Evolutionary conservation across 30 jellyfish, hydroid and myxozoan genomes (phyloP).

Genomic region (Catostylus mosaicus): DNA sequence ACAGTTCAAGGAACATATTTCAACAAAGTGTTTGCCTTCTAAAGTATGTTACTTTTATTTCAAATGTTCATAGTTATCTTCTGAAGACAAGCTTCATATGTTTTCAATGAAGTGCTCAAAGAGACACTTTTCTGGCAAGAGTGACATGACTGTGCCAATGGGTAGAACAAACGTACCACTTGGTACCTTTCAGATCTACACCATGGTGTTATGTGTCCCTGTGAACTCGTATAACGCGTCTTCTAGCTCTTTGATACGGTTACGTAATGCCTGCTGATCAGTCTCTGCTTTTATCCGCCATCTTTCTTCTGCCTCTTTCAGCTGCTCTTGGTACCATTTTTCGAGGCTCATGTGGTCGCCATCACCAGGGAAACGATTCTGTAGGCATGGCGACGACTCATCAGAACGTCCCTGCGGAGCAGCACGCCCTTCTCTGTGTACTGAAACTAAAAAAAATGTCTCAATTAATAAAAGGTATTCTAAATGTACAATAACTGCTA

Average conservation of each 20-base stretch:
- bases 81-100: no score
- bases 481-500: neutral
- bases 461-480: neutral
- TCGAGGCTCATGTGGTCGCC: conserved; percentile 79
- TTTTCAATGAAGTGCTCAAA: no score
- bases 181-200: conserved; percentile 11
- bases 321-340: conserved; percentile 65
- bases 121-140: no score
- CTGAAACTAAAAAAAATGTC: conserved; percentile 5
- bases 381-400: conserved; percentile 71
- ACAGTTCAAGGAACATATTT: no score
- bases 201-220: conserved; percentile 76
- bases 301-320: conserved; percentile 74
- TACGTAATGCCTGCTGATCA: conserved; percentile 53
- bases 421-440: conserved; percentile 47
- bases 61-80: no score
- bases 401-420: conserved; percentile 82
- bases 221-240: conserved; percentile 60
- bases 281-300: conserved; percentile 71
- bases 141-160: no score
- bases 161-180: neutral
- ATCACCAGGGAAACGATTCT: conserved; percentile 64
- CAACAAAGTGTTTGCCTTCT: no score
- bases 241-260: conserved; percentile 71
- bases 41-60: no score